Evolutionary conservation across 2,888 invertebrate genomes (phyloP), one percentile per base, ranked within the genome.

Genomic region (Amiota mariae): DNA sequence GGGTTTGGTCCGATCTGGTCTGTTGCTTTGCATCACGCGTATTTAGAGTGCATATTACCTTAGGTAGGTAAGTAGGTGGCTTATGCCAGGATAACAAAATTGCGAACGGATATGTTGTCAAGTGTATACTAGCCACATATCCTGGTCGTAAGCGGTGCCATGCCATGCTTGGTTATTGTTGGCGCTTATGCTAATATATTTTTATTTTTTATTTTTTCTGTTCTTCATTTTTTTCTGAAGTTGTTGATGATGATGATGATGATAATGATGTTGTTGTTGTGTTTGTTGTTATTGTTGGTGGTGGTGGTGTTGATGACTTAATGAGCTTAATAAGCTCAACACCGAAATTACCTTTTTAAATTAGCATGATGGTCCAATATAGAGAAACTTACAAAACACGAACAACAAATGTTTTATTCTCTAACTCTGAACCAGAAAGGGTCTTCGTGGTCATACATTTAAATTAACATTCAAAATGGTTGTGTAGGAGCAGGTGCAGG

Each of bases 311-410:
- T 84, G 85, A 84, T 84, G 84, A 85, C 84, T 84, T 85, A 84
- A 84, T 84, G 84, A 84, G 83, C 79, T 83, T 84, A 84, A 84
- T 84, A 81, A 85, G 85, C 85, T 81, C 80, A 82, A 75, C 78
- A 78, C 83, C 83, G 75, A 84, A 84, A 84, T 84, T 84, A 85
- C 84, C 85, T 84, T 82, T 84, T 85, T 80, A 84, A 84, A 85
- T 84, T 84, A 84, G 82, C 81, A 85, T 84, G 83, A 81, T 85
- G 81, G 76, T 71, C 15, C 66, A 11, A 18, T 20, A 59, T 18
- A 20, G 59, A 8, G 12, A 59, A 15, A 18, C 59, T 15, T 18
- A 63, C 18, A 51, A 51, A 57, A 57, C 24, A 63, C 63, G 13
- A 63, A 63, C 46, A 63, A 46, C 63, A 63, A 13, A 63, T 63